A percentile compares a stretch with the other conserved stretches of the same genome.
These are phyloP conservation scores for Ameiurus melas DNA, from an alignment of 2,113 vertebrate genomes.

Conservation along the genomic window DNA sequence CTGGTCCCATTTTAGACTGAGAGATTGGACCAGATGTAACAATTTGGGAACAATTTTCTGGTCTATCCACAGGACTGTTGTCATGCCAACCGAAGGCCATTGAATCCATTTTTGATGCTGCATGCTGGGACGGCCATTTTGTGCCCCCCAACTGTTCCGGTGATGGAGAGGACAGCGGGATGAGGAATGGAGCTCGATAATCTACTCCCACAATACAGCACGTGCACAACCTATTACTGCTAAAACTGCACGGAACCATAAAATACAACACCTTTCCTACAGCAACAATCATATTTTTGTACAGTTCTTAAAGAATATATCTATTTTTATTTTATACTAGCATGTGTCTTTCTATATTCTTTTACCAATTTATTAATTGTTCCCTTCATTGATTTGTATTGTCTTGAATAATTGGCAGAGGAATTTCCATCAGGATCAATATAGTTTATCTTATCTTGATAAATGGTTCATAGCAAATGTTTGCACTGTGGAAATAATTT, in stretches of 20 bases:
- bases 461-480: not conserved
- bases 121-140: slow-evolving; percentile 43
- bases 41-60: slow-evolving; percentile 50
- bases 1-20: not conserved
- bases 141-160: slow-evolving; percentile 35
- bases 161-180: slow-evolving; percentile 25
- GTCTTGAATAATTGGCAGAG: not conserved
- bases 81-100: slow-evolving; percentile 53
- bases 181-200: slow-evolving; percentile 20
- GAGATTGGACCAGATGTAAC: slow-evolving; percentile 46
- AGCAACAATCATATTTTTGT: not conserved
- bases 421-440: not conserved
- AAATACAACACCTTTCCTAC: not conserved
- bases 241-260: not conserved
- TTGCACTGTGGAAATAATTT: not conserved
- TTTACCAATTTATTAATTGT: not conserved
- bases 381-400: not conserved
- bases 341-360: not conserved
- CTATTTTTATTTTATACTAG: not conserved
- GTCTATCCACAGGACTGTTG: slow-evolving; percentile 49
- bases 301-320: not conserved
- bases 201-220: not conserved
- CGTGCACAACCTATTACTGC: not conserved
- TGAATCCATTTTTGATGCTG: slow-evolving; percentile 38
- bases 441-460: not conserved